Conservation (phyloP, 2,888 invertebrate genomes). For the Daptonema setosum region DNA sequence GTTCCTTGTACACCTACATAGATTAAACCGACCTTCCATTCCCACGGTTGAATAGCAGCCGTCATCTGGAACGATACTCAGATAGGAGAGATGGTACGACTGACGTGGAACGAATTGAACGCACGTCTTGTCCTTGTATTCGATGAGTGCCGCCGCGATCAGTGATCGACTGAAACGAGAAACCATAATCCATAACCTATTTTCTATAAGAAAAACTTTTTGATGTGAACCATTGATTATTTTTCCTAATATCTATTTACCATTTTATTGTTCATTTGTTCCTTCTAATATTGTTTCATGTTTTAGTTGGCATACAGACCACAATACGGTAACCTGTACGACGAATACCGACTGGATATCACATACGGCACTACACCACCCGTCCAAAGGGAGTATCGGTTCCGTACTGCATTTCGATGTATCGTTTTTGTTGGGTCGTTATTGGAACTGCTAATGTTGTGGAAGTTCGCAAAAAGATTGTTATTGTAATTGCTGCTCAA, state of each 20-base stretch:
- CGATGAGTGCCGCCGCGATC: constrained; percentile 24
- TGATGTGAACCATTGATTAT: no score
- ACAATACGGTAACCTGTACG: neutral
- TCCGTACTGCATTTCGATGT: constrained; percentile 20
- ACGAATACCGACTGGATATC: neutral
- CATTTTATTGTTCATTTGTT: no score
- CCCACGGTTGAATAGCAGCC: constrained; percentile 26
- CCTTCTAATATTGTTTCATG: no score
- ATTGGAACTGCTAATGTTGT: no score
- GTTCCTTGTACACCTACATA: no score
- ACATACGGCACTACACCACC: constrained; percentile 11
- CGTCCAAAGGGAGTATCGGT: constrained; percentile 22
- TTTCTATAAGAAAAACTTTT: no score
- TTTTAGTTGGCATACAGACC: no score
- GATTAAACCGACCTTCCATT: constrained; percentile 15
- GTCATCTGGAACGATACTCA: constrained; percentile 23
- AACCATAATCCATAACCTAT: no score
- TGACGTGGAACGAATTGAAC: constrained; percentile 23
- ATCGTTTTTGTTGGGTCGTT: no score
- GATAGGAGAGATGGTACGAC: constrained; percentile 20
- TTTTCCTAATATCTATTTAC: no score
- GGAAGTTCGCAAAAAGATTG: no score
- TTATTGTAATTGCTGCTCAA: no score
- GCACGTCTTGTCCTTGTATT: constrained; percentile 21
- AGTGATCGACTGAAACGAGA: constrained; percentile 19